Evolutionary conservation across 2,888 invertebrate genomes (phyloP).

Genomic region (Anthophora plumipes): DNA sequence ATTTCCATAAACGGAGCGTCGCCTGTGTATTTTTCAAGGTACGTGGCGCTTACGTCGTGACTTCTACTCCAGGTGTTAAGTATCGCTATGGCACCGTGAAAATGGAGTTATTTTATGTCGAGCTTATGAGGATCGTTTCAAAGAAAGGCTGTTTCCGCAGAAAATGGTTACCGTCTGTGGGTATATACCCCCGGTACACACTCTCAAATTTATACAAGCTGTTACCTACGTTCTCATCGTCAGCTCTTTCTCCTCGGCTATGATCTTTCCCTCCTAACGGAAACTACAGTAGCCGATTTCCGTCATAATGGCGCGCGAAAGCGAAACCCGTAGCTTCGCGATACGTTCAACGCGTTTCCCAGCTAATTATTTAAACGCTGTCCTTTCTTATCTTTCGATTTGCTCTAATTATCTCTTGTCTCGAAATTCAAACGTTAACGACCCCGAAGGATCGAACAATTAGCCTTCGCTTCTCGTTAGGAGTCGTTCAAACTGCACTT

Average conservation of each 20-base stretch:
- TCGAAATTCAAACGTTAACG: too few relatives aligned
- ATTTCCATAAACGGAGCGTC: slow-evolving; percentile 71
- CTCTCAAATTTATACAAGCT: slow-evolving; percentile 60
- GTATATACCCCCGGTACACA: slow-evolving; percentile 47
- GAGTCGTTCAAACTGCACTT: too few relatives aligned
- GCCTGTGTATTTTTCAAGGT: slow-evolving; percentile 64
- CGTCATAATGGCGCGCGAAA: slow-evolving; percentile 27
- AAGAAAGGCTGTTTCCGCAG: slow-evolving; percentile 57
- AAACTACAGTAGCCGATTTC: slow-evolving; percentile 40
- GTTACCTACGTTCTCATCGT: slow-evolving; percentile 65
- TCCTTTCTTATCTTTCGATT: not conserved
- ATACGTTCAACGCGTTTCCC: slow-evolving; percentile 10
- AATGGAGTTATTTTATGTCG: slow-evolving; percentile 73
- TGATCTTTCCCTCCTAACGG: slow-evolving; percentile 17
- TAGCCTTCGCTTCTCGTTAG: too few relatives aligned
- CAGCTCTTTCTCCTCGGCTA: slow-evolving; percentile 36
- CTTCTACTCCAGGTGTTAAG: slow-evolving; percentile 72
- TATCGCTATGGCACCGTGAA: slow-evolving; percentile 68
- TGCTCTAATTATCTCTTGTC: too few relatives aligned
- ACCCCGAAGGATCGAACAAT: too few relatives aligned
- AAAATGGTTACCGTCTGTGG: slow-evolving; percentile 64
- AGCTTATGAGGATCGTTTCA: slow-evolving; percentile 70
- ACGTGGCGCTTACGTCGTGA: slow-evolving; percentile 64
- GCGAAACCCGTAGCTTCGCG: not conserved
- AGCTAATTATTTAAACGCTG: slow-evolving; percentile 31